These are phyloP conservation scores for Brachyrhaphis roseni DNA, from an alignment of 2,797 vertebrate species.

Conservation along the genomic window DNA sequence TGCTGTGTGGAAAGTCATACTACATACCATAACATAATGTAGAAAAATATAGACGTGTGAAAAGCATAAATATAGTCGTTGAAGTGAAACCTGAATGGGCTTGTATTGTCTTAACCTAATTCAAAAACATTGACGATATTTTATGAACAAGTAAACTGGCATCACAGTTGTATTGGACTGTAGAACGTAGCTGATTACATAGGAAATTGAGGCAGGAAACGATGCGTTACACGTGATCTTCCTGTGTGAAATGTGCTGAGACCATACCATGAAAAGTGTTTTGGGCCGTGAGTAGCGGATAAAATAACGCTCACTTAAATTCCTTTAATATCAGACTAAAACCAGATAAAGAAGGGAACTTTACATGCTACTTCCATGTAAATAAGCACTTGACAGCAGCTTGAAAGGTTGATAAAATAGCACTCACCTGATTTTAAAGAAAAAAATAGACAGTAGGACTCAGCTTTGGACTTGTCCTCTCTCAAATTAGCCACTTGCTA, in stretches of 20 bases:
- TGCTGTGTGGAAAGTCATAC: background rate
- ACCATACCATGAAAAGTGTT: background rate
- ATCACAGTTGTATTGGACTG: background rate
- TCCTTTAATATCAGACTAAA: background rate
- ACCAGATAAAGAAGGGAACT: background rate
- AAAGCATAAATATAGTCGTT: background rate
- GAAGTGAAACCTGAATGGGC: background rate
- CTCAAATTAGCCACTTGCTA: background rate
- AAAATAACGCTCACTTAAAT: background rate
- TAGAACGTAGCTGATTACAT: background rate
- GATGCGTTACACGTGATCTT: background rate
- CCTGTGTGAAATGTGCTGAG: background rate
- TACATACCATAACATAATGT: background rate
- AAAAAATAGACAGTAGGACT: background rate
- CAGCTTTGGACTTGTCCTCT: background rate
- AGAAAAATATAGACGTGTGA: background rate
- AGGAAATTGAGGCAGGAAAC: background rate
- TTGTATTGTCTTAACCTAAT: background rate
- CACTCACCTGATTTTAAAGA: background rate
- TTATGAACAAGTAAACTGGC: background rate
- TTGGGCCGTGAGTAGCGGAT: background rate
- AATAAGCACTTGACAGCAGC: background rate
- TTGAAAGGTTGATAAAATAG: background rate
- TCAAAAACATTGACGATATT: background rate
- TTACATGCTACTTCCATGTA: background rate